Base-by-base conservation (phyloP, 2,888 invertebrate species). In the Crossocerus cetratus region DNA sequence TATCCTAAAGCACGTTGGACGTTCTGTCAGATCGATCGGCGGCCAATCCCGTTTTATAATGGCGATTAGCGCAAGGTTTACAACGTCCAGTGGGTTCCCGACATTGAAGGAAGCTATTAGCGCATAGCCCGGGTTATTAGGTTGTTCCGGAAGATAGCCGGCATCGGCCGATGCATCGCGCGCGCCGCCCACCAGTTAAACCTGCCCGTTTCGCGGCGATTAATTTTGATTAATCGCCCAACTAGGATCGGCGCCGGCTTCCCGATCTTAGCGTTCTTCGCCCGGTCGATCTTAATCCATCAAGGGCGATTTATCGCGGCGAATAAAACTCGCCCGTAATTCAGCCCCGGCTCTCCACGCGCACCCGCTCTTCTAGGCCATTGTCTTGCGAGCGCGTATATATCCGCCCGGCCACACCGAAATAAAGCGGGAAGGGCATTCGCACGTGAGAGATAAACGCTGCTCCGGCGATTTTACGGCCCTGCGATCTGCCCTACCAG, bases 201-300 rank as follows among this genome's bases (percentile, higher is more conserved):
- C 16, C 55, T 22, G 56, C 14, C 58, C 55, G n/a, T 57, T 43
- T 54, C 67, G 67, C 45, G 67, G 71, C 32, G 60, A 70, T 70
- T 70, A 70, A 70, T 71, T 74, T 74, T 76, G 76, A 76, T 76
- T 72, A 77, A 77, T 72, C 75, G 65, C 11, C 60, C 55, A 76
- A 76, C 32, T 76, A 58, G 70, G 75, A 73, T 63, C 59, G 69
- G 45, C 42, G 56, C 13, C 16, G 53, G 20, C 53, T 53, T 16
- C n/a, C 56, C 54, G 21, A 22, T 56, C 61, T 58, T 59, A 49
- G 49, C 53, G 32, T 22, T 56, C 61, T 58, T 59, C 14, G 49
- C 23, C 61, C 67, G 66, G 71, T 58, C 49, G 65, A 68, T 74
- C 71, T 74, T 71, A 64, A 76, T 76, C 76, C 71, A 74, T 76